Percentiles rank a stretch among this genome's conserved stretches.
phyloP scores from a whole-genome alignment of 2,113 vertebrate genomes.

The Cephalopholis sonnerati region DNA sequence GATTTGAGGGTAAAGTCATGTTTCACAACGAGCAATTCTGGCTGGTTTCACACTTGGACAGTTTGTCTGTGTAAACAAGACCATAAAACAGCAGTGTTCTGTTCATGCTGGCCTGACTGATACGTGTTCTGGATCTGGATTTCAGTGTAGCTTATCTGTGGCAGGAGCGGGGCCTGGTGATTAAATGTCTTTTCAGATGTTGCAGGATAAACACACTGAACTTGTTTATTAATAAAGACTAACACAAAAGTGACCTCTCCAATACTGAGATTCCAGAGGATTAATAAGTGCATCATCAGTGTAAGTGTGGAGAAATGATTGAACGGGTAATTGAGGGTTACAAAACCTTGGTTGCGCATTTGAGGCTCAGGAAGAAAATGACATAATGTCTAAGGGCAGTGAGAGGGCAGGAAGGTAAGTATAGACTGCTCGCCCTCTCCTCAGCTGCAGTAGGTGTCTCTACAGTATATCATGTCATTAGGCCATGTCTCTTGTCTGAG shows the following conservation, averaged over 20 bases:
- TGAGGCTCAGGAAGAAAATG: constrained; percentile 27
- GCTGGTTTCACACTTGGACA: constrained; percentile 17
- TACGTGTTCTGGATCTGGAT: background rate
- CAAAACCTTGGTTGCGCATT: constrained; percentile 15
- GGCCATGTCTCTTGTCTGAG: constrained; percentile 6
- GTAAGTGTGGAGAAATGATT: constrained; percentile 3
- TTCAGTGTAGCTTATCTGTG: constrained; percentile 13
- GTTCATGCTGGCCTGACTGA: constrained; percentile 2
- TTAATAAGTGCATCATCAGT: background rate
- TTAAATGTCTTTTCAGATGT: background rate
- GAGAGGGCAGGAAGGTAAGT: constrained; percentile 22
- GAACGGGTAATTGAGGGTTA: constrained; percentile 12
- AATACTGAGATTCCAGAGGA: background rate
- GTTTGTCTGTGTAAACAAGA: constrained; percentile 22
- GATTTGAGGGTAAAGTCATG: background rate
- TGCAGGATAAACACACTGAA: background rate
- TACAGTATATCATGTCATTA: background rate
- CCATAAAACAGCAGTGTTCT: constrained; percentile 38
- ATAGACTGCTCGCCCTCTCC: background rate
- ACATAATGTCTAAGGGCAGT: constrained; percentile 43
- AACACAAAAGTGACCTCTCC: background rate
- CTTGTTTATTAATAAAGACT: constrained; percentile 2
- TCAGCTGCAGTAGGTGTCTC: background rate
- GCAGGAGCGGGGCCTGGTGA: background rate
- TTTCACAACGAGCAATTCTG: background rate